Evolutionary conservation across 2,113 vertebrate species (phyloP).

Genomic region (Laticauda laticaudata): DNA sequence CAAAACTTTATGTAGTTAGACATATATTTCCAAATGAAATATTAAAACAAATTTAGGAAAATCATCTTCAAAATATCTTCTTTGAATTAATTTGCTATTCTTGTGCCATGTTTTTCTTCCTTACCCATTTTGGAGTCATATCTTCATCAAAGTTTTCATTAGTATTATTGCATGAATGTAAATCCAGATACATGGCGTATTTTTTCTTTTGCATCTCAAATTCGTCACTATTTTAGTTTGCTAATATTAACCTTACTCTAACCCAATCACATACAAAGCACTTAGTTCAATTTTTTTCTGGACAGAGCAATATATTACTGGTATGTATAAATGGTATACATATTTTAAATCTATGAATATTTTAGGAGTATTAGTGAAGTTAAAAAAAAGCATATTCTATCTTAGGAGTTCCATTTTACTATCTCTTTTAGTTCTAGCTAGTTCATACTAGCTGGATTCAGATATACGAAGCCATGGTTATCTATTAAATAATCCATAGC

Average conservation of each 20-base stretch:
- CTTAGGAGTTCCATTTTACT: neutral
- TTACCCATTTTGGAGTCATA: conserved; percentile 57
- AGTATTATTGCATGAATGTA: neutral
- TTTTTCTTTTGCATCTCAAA: neutral
- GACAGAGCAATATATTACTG: neutral
- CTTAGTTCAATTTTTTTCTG: neutral
- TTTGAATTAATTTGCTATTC: conserved; percentile 63
- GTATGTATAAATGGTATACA: neutral
- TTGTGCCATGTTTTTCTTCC: conserved; percentile 14
- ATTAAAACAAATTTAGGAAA: conserved; percentile 41
- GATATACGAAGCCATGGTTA: neutral
- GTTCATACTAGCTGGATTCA: neutral
- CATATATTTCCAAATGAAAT: conserved; percentile 52
- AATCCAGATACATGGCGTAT: neutral
- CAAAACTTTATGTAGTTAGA: conserved; percentile 61
- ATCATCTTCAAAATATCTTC: conserved; percentile 54
- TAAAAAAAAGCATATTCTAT: neutral
- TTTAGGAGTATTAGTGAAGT: neutral
- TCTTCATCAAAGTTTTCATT: conserved; percentile 58
- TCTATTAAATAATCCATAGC: neutral
- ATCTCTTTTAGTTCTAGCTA: neutral
- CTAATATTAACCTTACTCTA: conserved; percentile 10
- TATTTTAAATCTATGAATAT: neutral
- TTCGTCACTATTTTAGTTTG: conserved; percentile 33
- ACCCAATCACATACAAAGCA: neutral